Evolutionary conservation across 2,888 invertebrate species (phyloP).

Genomic region (Leptinotarsa haldemani): DNA sequence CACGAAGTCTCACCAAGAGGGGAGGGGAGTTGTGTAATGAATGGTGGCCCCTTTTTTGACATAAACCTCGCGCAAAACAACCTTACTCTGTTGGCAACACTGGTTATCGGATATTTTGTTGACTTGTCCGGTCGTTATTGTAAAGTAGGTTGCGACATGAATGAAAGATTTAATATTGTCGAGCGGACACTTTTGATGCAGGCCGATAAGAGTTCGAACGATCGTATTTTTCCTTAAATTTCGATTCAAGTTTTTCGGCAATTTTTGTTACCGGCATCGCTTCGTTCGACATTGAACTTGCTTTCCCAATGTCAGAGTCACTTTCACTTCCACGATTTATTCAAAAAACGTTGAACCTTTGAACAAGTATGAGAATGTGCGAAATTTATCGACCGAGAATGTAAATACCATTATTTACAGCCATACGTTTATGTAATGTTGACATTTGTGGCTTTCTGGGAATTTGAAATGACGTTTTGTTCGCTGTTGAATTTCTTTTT

Average conservation of each 20-base stretch:
- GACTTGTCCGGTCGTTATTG: constrained; percentile 22
- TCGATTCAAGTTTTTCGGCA: not conserved
- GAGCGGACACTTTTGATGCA: constrained; percentile 8
- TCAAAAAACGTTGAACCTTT: not conserved
- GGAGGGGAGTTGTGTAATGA: too few relatives aligned
- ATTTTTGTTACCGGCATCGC: not conserved
- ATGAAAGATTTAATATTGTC: constrained; percentile 27
- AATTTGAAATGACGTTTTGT: too few relatives aligned
- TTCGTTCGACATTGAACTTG: constrained; percentile 10
- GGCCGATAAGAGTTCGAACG: not conserved
- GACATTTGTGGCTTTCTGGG: too few relatives aligned
- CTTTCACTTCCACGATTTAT: not conserved
- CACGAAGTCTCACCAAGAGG: too few relatives aligned
- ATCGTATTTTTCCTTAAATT: not conserved
- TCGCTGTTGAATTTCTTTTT: too few relatives aligned
- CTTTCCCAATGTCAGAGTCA: constrained; percentile 6
- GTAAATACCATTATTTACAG: too few relatives aligned
- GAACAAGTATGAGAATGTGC: not conserved
- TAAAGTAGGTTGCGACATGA: constrained; percentile 28
- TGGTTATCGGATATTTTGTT: constrained; percentile 3
- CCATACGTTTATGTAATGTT: too few relatives aligned
- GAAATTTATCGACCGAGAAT: not conserved
- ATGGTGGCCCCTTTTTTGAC: too few relatives aligned
- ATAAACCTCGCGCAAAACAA: too few relatives aligned
- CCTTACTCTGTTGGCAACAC: too few relatives aligned